Conservation (phyloP, 2,888 invertebrate species). For the Asteroscopus sphinx region DNA sequence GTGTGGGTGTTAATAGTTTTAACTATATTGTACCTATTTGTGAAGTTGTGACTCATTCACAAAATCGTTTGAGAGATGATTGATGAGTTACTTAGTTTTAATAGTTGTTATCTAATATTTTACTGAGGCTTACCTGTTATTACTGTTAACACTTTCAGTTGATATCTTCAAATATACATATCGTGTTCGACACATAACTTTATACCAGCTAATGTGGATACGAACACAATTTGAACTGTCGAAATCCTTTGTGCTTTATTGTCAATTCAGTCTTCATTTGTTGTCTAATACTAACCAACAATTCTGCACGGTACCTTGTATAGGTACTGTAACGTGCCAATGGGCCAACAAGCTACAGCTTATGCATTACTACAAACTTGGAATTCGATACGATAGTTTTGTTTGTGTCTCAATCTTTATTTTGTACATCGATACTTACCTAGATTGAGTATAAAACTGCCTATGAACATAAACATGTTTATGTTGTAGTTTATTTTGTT, state of each 20-base stretch:
- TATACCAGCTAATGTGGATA: no score
- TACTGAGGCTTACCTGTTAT: conserved; percentile 2
- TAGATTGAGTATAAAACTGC: not conserved
- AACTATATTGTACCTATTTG: no score
- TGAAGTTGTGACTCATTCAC: conserved; percentile 36
- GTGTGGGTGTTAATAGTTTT: no score
- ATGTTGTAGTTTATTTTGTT: not conserved
- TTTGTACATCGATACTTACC: not conserved
- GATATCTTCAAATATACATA: no score
- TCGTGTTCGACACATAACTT: no score
- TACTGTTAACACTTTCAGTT: no score
- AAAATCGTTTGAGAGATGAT: not conserved
- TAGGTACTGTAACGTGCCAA: conserved; percentile 3
- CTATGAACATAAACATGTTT: not conserved
- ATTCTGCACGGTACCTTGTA: conserved; percentile 32
- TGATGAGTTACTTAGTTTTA: not conserved
- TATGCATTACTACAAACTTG: conserved; percentile 21
- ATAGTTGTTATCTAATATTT: conserved; percentile 15
- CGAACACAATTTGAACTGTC: no score
- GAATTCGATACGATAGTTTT: conserved; percentile 34
- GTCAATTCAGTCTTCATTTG: conserved; percentile 15
- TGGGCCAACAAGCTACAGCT: conserved; percentile 19
- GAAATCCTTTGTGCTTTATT: no score
- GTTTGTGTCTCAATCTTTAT: conserved; percentile 11
- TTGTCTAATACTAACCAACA: conserved; percentile 37